Base-by-base conservation (phyloP, 2,113 vertebrate genomes). In the Scortum barcoo region DNA sequence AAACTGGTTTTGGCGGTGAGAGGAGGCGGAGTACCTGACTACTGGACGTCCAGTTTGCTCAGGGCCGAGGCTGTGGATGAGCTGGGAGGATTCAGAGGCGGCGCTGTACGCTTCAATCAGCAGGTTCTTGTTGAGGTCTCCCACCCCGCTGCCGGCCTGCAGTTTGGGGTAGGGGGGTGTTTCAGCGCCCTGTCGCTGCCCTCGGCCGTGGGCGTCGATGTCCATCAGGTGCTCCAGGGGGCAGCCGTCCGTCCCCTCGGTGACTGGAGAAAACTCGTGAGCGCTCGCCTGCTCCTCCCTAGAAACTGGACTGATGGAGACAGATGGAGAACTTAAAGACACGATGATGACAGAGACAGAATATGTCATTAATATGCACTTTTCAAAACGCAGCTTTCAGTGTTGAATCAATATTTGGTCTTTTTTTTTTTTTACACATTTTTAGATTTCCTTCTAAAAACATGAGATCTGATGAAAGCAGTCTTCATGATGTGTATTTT, bases 121-220 rank as follows among this genome's bases (percentile, higher is more conserved):
- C 88, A 99, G 95, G 92, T 99, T 99, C 96, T 97, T 98, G 95
- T 99, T 99, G 92, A 97, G 97, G 95, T 99, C 98, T 75, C 97
- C 98, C 26, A 99, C 96, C 72, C 95, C 95, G 83, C 97, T 97
- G 90, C 95, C 95, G 72, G 83, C 84, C 79, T 87, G 86, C 72
- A 94, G 94, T 90, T 96, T 97, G 78, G 97, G 93, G 93, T 96
- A 98, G 0, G 96, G 93, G 66, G 89, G 40, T 0, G 78, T 85
- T 0, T 90, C 85, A 0, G n/a, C 72, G 0, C 46, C 77, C 26
- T 63, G 80, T 0, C n/a, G 60, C 30, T 78, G 90, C 7, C 28
- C 89, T 4, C 60, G 80, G 4, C 77, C 91, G 1, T 95, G 96
- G 54, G 94, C 94, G 28, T 98, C 97, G 65, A 97, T 95, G 91